phyloP scores from a whole-genome alignment of 1,140 invertebrate species.

The Chelonus insularis region DNA sequence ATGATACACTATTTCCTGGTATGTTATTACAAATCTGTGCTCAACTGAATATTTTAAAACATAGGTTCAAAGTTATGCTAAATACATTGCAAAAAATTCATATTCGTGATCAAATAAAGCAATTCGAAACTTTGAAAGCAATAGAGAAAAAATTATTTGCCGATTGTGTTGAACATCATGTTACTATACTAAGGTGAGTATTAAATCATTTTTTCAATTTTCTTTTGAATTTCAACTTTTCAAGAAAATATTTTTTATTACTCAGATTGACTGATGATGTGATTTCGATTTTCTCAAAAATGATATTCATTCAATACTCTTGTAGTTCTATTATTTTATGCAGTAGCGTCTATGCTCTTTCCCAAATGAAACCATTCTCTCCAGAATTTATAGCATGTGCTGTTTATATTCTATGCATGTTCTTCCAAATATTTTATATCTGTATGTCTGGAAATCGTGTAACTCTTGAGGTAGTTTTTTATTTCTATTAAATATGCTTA shows the following conservation, averaged over 20 bases:
- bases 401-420: background rate
- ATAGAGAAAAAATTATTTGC: background rate
- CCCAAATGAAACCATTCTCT: background rate
- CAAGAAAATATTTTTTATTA: background rate
- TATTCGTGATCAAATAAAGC: background rate
- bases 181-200: background rate
- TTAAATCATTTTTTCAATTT: background rate
- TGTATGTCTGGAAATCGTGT: constrained; percentile 4
- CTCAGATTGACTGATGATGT: background rate
- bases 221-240: background rate
- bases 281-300: background rate
- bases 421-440: background rate
- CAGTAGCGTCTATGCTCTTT: constrained; percentile 1
- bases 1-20: constrained; percentile 3
- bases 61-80: background rate
- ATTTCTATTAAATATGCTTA: background rate
- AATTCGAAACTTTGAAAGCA: background rate
- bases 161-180: constrained; percentile 7
- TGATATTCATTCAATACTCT: constrained; percentile 8
- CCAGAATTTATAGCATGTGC: background rate
- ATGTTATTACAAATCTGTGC: constrained; percentile 9
- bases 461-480: constrained; percentile 5
- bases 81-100: background rate
- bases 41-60: background rate
- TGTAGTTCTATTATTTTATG: constrained; percentile 3